These are phyloP conservation scores for Pyrocephalus nanus DNA, from an alignment of 2,797 vertebrate genomes.

Conservation along the genomic window DNA sequence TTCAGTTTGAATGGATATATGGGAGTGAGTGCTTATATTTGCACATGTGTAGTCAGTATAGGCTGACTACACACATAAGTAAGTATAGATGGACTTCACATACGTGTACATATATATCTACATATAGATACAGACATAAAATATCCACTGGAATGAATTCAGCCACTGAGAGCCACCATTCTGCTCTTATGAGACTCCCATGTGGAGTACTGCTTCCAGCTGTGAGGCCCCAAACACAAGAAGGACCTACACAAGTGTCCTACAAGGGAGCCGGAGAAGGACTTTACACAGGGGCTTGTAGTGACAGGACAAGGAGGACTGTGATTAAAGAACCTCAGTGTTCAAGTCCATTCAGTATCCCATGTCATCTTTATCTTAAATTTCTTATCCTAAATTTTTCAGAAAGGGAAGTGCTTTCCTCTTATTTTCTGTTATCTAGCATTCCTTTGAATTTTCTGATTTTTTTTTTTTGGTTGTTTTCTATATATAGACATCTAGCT, in stretches of 20 bases:
- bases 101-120: not conserved
- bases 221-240: too few species aligned
- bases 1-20: not conserved
- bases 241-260: fast-evolving
- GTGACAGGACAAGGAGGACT: not conserved
- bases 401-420: not conserved
- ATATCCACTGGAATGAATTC: not conserved
- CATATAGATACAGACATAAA: not conserved
- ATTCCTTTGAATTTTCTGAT: too few species aligned
- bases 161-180: not conserved
- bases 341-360: not conserved
- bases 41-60: not conserved
- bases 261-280: not conserved
- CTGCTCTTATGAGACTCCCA: not conserved
- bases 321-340: not conserved
- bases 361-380: not conserved
- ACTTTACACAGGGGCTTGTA: not conserved
- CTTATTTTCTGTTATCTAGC: not conserved
- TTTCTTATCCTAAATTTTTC: not conserved
- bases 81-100: not conserved
- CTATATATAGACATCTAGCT: too few species aligned
- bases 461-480: too few species aligned
- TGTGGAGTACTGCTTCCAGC: too few species aligned
- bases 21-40: not conserved
- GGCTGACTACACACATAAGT: not conserved